Evolutionary conservation across 2,888 invertebrate species (phyloP), one percentile per base, ranked within the genome.

Genomic region (Pharmacophagus antenor): DNA sequence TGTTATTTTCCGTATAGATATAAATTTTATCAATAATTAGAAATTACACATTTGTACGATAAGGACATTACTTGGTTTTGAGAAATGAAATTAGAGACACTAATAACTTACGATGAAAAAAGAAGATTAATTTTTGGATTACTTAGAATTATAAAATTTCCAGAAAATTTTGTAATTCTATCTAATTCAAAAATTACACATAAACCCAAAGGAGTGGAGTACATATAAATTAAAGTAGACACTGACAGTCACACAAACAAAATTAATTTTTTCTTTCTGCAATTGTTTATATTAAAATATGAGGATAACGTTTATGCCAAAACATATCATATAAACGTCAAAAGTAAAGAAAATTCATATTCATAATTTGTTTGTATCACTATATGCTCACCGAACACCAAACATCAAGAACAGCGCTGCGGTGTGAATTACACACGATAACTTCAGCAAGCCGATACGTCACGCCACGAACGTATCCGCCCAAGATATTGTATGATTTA

Each of bases 401-500:
- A 82, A 70, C 67, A 70, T 67, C 66, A 68, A 71, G 71, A 72
- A 79, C 74, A 77, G 65, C 77, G 75, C 79, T 68, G 62, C 63
- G 66, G 80, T 85, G 85, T 80, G 70, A 86, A 85, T 84, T 82
- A 79, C 73, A 78, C 63, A 74, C 81, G 79, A 84, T 82, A 72
- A 68, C 68, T 78, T 76, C 70, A 61, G 81, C 76, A 85, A 84
- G 84, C 77, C 73, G 78, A 84, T 76, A 81, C 77, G 74, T 77
- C 76, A 80, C 74, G 75, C 72, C 64, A 63, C 64, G 65, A 68
- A 72, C 70, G 72, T 72, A 70, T 73, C 73, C 73, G 77, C 71
- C 74, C 71, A 68, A 78, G 82, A 83, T 85, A 85, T 82, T 77
- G 76, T 74, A 80, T 84, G 80, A 85, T 85, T 80, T 81, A 84